These are phyloP conservation scores for Cebus imitator DNA, from an alignment of 2,113 vertebrate genomes.

Conservation along the genomic window DNA sequence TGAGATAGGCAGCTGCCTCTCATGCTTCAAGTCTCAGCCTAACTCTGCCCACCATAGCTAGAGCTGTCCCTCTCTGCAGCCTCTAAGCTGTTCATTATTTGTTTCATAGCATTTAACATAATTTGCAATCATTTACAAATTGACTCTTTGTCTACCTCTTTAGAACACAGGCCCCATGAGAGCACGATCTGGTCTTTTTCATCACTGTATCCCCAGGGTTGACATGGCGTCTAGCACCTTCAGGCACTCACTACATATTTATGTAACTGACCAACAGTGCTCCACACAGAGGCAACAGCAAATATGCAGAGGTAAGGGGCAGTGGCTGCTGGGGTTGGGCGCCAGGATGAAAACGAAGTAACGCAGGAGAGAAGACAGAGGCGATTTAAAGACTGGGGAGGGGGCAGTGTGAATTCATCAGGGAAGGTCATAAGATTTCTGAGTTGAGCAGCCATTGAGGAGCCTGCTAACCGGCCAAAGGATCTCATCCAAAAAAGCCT, in stretches of 20 bases:
- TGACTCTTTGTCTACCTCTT: neutral
- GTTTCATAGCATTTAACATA: no score
- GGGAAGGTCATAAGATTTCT: neutral
- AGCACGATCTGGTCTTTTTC: neutral
- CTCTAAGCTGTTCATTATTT: neutral
- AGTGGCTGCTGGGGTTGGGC: rapidly evolving
- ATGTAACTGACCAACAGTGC: neutral
- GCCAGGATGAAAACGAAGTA: neutral
- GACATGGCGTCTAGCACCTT: neutral
- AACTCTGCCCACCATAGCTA: rapidly evolving
- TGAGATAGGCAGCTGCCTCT: rapidly evolving
- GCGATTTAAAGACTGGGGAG: neutral
- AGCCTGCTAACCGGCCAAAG: neutral
- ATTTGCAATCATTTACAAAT: no score
- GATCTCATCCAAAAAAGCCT: neutral
- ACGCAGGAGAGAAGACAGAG: neutral
- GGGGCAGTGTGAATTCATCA: rapidly evolving
- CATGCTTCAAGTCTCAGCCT: neutral
- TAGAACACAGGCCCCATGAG: neutral
- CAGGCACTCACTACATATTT: rapidly evolving
- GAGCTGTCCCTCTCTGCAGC: neutral
- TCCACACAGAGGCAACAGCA: rapidly evolving
- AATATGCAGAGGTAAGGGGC: neutral
- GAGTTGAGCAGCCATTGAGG: neutral
- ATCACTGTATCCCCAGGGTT: neutral